Evolutionary conservation across 2,113 vertebrate genomes (phyloP), one percentile per base, ranked within the genome.

Genomic region (Aspidoscelis tigris): DNA sequence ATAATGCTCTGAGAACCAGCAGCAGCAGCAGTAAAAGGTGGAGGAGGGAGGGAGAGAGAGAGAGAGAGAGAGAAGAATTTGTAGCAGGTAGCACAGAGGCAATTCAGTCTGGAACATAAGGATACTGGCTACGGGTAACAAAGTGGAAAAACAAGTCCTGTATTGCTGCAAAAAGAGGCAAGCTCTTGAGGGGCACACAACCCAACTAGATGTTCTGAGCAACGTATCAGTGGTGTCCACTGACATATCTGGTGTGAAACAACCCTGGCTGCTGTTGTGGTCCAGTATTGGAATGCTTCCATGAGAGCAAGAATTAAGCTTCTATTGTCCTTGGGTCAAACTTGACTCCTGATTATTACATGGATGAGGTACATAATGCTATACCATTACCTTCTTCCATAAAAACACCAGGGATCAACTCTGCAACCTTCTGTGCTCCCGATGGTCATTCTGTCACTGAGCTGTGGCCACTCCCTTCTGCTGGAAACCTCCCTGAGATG

Each of bases 51-150:
- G 43, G 53, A 6, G 4, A 12, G 20, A 43, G 41, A 7, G n/a
- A 0, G n/a, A 0, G 0, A 0, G 20, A 61, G 53, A 6, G 4
- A 12, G 20, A 43, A 24, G n/a, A 66, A 14, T 66, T 68, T n/a
- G 39, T 41, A 14, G 22, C n/a, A 33, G 21, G 75, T 39, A 84
- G 41, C 66, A 78, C 3, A 47, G 39, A 61, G 24, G 24, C 58
- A 61, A n/a, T 71, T 58, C 16, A 21, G 9, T 50, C 39, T 24
- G 50, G 26, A 53, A 33, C 24, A 39, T 20, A 72, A 70, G 7
- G 80, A 24, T 4, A 61, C 0, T 22, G 3, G 8, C 2, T 39
- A 20, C 1, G 1, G 41, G 53, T 53, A 64, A 39, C 7, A 7
- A 55, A 69, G 10, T 12, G 7, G 68, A 55, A 7, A 64, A 33